Evolutionary conservation across 2,113 vertebrate genomes (phyloP), one percentile per base, ranked within the genome.

Genomic region (Loxodonta africana): DNA sequence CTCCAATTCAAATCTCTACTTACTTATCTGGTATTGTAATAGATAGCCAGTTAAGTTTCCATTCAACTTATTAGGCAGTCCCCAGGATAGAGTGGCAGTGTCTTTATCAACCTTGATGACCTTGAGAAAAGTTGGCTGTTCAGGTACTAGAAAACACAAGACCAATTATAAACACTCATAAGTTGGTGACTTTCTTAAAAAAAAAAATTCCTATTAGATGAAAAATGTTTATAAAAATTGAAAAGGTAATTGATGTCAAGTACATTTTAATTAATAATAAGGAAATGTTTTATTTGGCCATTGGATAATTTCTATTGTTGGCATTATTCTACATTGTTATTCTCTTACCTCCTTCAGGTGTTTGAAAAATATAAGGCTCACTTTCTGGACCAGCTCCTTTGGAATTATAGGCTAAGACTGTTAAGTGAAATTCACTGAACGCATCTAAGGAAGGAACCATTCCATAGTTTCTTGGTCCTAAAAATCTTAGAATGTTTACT

Each of bases 11-110:
- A 86, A 7, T 3, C 18, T 95, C 48, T 71, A 99, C 99, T 21
- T 99, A 99, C 99, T 99, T 92, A 99, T 99, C 98, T 99, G 99
- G 94, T 99, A 99, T 73, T 99, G 99, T 30, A 99, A 98, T 62
- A 99, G 51, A 94, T 99, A 99, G 80, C 99, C 98, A 0, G 99
- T 99, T 60, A 99, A 98, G 97, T 99, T 98, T 78, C 99, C 99
- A n/a, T 99, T 99, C 48, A 99, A 96, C 84, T 99, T 99, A 91
- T 98, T 92, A 5, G 99, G 99, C 20, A 99, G 98, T 33, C 99
- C 99, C 99, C 99, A 99, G 0, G 97, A 99, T 69, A 99, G 95
- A 8, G 99, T 99, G 88, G 99, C 98, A 0, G 99, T 99, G 51
- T 99, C 98, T 96, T 98, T 98, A 96, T 99, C 99, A n/a, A 99